These are phyloP conservation scores for Thera britannica DNA, from an alignment of 2,888 invertebrate species.

Conservation along the genomic window DNA sequence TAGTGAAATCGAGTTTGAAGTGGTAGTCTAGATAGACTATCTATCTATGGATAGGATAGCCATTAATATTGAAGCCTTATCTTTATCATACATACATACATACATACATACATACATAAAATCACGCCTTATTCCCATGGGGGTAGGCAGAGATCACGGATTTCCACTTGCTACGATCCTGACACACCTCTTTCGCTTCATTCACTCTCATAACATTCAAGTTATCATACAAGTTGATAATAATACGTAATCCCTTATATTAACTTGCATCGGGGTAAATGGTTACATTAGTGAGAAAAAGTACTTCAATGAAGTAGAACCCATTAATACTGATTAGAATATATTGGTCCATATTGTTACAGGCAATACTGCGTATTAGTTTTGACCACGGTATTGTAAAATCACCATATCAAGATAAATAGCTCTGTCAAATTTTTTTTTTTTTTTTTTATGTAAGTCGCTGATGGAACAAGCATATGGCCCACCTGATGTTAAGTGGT, in stretches of 20 bases:
- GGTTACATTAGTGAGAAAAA: constrained; percentile 8
- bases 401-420: too few species aligned
- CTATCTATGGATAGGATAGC: not conserved
- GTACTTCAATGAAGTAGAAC: constrained; percentile 1
- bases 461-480: too few species aligned
- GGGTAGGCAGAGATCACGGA: too few species aligned
- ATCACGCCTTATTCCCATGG: too few species aligned
- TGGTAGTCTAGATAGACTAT: not conserved
- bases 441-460: too few species aligned
- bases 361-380: not conserved
- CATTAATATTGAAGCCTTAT: constrained; percentile 17
- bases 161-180: too few species aligned
- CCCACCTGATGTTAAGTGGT: too few species aligned
- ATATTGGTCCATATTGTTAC: not conserved
- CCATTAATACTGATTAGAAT: not conserved
- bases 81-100: constrained; percentile 25
- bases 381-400: not conserved
- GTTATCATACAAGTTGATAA: constrained; percentile 15
- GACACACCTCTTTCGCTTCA: too few species aligned
- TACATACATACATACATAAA: too few species aligned
- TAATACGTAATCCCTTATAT: not conserved
- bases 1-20: constrained; percentile 21
- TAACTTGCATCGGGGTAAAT: constrained; percentile 1
- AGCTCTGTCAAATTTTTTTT: too few species aligned
- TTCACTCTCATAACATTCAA: too few species aligned